Base-by-base conservation (phyloP, 2,113 vertebrate species). In the Callopanchax toddi region DNA sequence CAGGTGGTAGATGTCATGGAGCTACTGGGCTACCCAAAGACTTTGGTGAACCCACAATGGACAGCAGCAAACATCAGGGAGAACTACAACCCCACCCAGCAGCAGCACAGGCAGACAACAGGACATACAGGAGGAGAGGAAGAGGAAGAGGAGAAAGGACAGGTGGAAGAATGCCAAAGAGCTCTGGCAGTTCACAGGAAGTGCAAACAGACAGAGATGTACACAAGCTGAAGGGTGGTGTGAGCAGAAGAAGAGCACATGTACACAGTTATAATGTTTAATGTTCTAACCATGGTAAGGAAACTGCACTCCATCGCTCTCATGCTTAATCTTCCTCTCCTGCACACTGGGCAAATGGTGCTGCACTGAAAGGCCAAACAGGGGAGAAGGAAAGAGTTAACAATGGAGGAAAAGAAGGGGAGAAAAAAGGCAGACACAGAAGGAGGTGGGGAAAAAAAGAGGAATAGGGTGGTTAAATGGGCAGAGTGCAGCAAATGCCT, bases 301-400 rank as follows among this genome's bases (percentile, higher is more conserved):
- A 90, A 91, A 93, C 92, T 93, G 92, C 89, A 92, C 89, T 80
- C 90, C 91, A 89, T 93, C 92, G 61, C 87, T 91, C 81, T 93
- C 92, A 88, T 93, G 92, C 87, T 92, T 93, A 86, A 93, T 93
- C 91, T 92, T 93, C 92, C 91, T 91, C 89, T 93, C 92, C 87
- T 93, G 92, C 88, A 91, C 90, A 89, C 86, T 91, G 78, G 90
- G 89, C 91, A 93, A 91, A 88, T 93, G 92, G 89, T 92, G 90
- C 88, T 92, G 92, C 87, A 92, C 92, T 92, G 92, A 81, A 92
- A 91, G 87, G 86, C 91, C 90, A 92, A 92, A 93, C 86, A 90
- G 87, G 89, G 87, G 88, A 92, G 87, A 92, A 91, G 87, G 86
- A 86, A 72, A 89, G 84, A 83, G 89, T 93, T 92, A 92, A 90